phyloP scores from a whole-genome alignment of 2,113 vertebrate species.

The Trichechus manatus region DNA sequence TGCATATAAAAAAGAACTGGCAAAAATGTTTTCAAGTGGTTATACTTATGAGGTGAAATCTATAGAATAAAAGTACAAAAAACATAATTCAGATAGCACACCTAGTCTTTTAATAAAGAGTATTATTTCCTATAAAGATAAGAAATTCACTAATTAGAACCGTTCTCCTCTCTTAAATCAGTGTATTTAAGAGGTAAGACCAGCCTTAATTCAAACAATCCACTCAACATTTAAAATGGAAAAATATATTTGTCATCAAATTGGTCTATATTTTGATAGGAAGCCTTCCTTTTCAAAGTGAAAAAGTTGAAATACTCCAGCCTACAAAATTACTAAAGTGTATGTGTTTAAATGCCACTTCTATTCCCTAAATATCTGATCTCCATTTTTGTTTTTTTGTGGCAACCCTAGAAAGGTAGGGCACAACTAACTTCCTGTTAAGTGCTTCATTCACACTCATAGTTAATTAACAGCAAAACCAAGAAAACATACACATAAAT shows the following conservation, averaged over 20 bases:
- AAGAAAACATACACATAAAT: conserved; percentile 33
- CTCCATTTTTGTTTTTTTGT: not conserved
- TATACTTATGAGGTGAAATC: conserved; percentile 41
- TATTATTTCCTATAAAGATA: not conserved
- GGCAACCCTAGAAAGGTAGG: not conserved
- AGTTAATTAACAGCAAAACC: conserved; percentile 44
- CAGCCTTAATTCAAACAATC: not conserved
- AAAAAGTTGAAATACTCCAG: not conserved
- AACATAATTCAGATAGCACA: not conserved
- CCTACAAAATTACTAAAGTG: not conserved
- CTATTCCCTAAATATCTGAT: not conserved
- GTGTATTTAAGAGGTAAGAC: not conserved
- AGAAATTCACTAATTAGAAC: not conserved
- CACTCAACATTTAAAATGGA: not conserved
- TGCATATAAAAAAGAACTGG: conserved; percentile 44
- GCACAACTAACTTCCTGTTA: conserved; percentile 41
- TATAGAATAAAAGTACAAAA: conserved; percentile 50
- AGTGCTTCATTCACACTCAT: not conserved
- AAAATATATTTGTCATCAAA: not conserved
- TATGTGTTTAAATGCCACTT: not conserved
- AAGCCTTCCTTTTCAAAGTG: not conserved
- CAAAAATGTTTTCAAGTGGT: conserved; percentile 60
- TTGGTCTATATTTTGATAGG: not conserved
- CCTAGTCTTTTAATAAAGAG: not conserved
- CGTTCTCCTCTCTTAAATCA: not conserved